Base-by-base conservation (phyloP, 2,797 vertebrate genomes). In the Semotilus atromaculatus region DNA sequence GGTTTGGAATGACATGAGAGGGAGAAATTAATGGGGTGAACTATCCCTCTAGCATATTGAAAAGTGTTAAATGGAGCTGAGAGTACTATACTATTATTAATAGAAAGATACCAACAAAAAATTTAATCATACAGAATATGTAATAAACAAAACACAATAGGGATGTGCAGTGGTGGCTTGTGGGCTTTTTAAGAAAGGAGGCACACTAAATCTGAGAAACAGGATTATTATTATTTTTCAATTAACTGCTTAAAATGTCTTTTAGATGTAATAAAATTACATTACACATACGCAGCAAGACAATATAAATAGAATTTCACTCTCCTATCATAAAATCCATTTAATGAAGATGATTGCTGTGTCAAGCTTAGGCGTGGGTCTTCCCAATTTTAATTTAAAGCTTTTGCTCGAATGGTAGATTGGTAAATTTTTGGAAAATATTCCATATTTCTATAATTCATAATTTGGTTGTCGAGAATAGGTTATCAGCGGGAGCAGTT, bases 291-390 rank as follows among this genome's bases (percentile, higher is more conserved):
- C 60, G 7, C 38, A 71, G 68, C 40, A 29, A 72, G 13, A 43
- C 70, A 73, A 51, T 73, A 73, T 29, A 26, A 71, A 45, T 72
- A 72, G 5, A 72, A 72, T 48, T 29, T 26, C 8, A 48, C n/a
- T 48, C 4, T n/a, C 23, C 38, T 43, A 43, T n/a, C 68, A 71
- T 40, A 45, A 45, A 26, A 45, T 71, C 68, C 36, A 26, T 72
- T 72, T 48, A 29, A 19, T 45, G 14, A 48, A 48, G 19, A 48
- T 45, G 4, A 23, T 43, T 26, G 68, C 23, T 29, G 38, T 71
- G 38, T 45, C 36, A 13, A 70, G 36, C 36, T 45, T 43, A n/a
- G 68, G 16, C n/a, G 1, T 45, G n/a, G 8, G 8, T 72, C 43
- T 48, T 29, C 7, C 23, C 9, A 18, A 26, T 72, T 71, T 55